Evolutionary conservation across 2,113 vertebrate genomes (phyloP).

Genomic region (Echinops telfairi): DNA sequence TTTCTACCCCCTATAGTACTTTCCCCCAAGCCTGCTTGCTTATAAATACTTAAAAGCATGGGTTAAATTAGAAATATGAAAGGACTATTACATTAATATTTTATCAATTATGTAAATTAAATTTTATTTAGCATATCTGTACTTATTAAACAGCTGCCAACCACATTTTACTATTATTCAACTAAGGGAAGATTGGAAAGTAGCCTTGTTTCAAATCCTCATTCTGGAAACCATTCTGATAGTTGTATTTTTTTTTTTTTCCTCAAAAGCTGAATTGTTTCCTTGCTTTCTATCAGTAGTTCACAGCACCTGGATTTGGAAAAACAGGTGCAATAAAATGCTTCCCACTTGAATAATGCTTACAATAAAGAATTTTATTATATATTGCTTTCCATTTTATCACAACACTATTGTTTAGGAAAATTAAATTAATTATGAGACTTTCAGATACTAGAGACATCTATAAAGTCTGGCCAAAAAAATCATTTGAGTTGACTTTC

Average conservation of each 20-base stretch:
- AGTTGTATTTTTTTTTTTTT: background rate
- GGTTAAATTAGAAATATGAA: background rate
- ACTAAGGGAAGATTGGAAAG: background rate
- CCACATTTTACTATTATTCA: background rate
- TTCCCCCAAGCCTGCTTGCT: background rate
- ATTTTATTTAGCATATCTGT: constrained; percentile 3
- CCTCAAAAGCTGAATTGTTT: background rate
- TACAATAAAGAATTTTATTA: background rate
- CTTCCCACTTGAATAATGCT: background rate
- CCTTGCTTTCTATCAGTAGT: background rate
- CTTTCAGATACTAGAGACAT: background rate
- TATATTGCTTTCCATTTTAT: background rate
- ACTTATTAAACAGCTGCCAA: background rate
- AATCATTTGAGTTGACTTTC: constrained; percentile 35
- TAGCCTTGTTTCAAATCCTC: background rate
- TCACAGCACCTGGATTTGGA: background rate
- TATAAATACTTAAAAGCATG: background rate
- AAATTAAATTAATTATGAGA: background rate
- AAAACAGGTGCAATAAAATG: background rate
- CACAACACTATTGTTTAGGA: background rate
- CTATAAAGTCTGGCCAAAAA: background rate
- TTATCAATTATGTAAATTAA: background rate
- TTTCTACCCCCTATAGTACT: background rate
- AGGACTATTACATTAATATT: background rate
- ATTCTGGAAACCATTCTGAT: constrained; percentile 15